phyloP scores from a whole-genome alignment of 1,140 invertebrate genomes.

The Homarus americanus region DNA sequence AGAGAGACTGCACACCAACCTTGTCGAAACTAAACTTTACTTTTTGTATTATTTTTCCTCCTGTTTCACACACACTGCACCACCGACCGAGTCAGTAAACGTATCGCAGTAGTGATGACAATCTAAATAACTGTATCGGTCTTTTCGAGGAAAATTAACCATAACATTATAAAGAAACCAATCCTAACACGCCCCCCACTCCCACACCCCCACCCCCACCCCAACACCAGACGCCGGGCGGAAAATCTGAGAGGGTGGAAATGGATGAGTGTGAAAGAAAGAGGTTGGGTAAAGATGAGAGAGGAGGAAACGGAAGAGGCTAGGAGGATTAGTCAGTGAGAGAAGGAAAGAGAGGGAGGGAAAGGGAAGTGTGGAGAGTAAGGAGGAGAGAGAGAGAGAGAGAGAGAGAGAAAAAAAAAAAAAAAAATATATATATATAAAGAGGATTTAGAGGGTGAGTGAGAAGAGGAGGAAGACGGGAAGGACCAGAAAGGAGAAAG shows the following conservation, averaged over 20 bases:
- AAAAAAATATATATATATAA: neutral
- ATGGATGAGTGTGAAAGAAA: no score
- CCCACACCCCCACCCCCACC: neutral
- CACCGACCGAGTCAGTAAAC: no score
- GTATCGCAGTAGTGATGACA: no score
- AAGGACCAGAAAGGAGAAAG: neutral
- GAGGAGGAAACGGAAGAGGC: neutral
- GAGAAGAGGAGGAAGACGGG: neutral
- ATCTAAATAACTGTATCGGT: neutral
- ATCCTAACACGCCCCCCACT: neutral
- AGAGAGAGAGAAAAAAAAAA: neutral
- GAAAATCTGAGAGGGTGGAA: neutral
- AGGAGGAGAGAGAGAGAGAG: neutral
- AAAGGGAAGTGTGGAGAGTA: no score
- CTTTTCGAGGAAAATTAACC: conserved; percentile 3
- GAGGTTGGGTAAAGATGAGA: no score
- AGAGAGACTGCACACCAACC: no score
- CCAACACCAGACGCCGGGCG: neutral
- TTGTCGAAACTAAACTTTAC: no score
- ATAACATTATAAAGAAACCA: conserved; percentile 12
- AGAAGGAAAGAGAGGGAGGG: neutral
- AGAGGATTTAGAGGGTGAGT: neutral
- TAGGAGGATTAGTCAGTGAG: neutral
- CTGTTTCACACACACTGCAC: no score
- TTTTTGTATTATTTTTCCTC: no score